Conservation (phyloP, 1,140 invertebrate species). For the Nymphalis io region DNA sequence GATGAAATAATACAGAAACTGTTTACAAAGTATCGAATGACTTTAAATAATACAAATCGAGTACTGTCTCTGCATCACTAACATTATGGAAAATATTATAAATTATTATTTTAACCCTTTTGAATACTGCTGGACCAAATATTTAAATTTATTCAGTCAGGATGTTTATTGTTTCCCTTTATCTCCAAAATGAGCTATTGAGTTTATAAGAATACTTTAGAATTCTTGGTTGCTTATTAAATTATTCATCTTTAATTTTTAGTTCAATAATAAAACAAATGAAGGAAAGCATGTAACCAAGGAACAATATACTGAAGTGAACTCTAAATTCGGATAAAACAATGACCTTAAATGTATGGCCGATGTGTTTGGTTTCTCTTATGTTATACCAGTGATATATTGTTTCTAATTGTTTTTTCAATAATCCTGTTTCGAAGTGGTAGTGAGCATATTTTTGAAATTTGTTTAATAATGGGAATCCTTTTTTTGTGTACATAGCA, state of each 20-base stretch:
- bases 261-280: conserved; percentile 39
- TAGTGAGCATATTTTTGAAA: conserved; percentile 30
- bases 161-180: too few species aligned
- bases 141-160: too few species aligned
- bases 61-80: too few species aligned
- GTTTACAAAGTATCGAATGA: too few species aligned
- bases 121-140: too few species aligned
- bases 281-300: conserved; percentile 35
- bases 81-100: too few species aligned
- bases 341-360: conserved; percentile 27
- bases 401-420: not conserved
- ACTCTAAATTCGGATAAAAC: conserved; percentile 35
- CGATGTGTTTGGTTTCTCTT: conserved; percentile 4
- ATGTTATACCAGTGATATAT: conserved; percentile 24
- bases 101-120: too few species aligned
- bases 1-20: too few species aligned
- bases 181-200: too few species aligned
- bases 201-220: too few species aligned
- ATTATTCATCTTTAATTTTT: not conserved
- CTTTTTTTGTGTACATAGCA: conserved; percentile 30
- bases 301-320: conserved; percentile 33
- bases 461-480: conserved; percentile 29
- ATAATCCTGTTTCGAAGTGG: conserved; percentile 33
- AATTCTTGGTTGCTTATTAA: too few species aligned
- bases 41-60: too few species aligned